A percentile compares a stretch with the other conserved stretches of the same genome.
phyloP scores from a whole-genome alignment of 2,888 invertebrate species.

The Callyntrura sp. region DNA sequence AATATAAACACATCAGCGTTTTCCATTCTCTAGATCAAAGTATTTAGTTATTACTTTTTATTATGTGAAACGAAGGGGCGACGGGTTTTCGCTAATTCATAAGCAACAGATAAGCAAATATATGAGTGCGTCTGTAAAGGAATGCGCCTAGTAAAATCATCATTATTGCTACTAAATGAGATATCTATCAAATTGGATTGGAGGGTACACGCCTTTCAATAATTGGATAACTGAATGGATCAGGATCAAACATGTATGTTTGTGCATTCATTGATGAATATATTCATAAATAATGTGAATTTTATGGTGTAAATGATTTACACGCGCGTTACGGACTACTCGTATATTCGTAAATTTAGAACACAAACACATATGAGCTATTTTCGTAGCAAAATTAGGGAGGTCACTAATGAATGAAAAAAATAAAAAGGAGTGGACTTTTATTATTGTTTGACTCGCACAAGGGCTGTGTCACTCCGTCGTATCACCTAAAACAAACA shows the following conservation, averaged over 20 bases:
- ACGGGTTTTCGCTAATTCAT: slow-evolving; percentile 32
- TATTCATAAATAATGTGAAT: background rate
- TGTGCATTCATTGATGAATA: slow-evolving; percentile 9
- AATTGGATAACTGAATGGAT: slow-evolving; percentile 46
- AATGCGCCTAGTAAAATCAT: slow-evolving; percentile 21
- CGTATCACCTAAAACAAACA: slow-evolving; percentile 38
- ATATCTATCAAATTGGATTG: slow-evolving; percentile 46
- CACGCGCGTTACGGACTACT: background rate
- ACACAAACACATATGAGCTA: background rate
- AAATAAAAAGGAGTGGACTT: slow-evolving; percentile 39
- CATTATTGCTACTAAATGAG: slow-evolving; percentile 10
- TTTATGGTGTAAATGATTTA: slow-evolving; percentile 40
- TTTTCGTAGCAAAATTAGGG: slow-evolving; percentile 33
- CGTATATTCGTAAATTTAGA: background rate
- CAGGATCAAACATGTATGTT: background rate
- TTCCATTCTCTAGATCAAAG: background rate
- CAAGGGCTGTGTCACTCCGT: slow-evolving; percentile 66
- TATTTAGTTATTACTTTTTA: slow-evolving; percentile 15
- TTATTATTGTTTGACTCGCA: slow-evolving; percentile 29
- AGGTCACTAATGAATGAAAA: slow-evolving; percentile 28
- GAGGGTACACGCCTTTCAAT: slow-evolving; percentile 67
- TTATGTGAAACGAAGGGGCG: slow-evolving; percentile 51
- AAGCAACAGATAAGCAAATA: background rate
- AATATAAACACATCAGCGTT: background rate
- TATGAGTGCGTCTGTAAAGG: background rate